Evolutionary conservation across 2,797 vertebrate species (phyloP).

Genomic region (Tympanoctomys barrerae): DNA sequence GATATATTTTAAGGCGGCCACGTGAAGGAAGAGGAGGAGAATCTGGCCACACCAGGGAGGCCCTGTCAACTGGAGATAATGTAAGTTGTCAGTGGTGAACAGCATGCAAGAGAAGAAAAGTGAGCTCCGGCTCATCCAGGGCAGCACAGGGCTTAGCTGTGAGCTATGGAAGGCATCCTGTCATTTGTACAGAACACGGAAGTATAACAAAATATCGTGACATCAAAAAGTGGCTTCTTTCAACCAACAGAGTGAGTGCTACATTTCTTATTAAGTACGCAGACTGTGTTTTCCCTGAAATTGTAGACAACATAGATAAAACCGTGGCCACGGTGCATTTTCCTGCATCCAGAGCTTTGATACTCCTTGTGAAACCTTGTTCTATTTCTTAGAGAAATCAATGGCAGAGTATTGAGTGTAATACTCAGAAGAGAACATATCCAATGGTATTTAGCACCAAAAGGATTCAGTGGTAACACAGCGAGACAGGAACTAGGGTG

Average conservation of each 20-base stretch:
- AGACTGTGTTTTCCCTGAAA: background rate
- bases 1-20: background rate
- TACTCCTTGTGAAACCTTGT: slow-evolving; percentile 38
- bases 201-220: background rate
- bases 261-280: slow-evolving; percentile 5
- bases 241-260: background rate
- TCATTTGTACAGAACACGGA: background rate
- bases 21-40: background rate
- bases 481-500: background rate
- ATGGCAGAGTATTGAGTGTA: slow-evolving; percentile 46
- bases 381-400: slow-evolving; percentile 70
- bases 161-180: background rate
- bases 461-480: background rate
- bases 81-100: background rate
- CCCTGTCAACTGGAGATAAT: background rate
- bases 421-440: slow-evolving; percentile 43
- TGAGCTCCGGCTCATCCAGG: background rate
- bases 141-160: background rate
- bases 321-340: background rate
- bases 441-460: background rate
- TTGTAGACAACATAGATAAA: background rate
- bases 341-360: background rate
- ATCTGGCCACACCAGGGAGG: background rate
- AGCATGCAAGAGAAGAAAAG: background rate
- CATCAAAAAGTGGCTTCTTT: slow-evolving; percentile 75